phyloP scores from a whole-genome alignment of 2,797 vertebrate species.

The Clarias platycephalus region DNA sequence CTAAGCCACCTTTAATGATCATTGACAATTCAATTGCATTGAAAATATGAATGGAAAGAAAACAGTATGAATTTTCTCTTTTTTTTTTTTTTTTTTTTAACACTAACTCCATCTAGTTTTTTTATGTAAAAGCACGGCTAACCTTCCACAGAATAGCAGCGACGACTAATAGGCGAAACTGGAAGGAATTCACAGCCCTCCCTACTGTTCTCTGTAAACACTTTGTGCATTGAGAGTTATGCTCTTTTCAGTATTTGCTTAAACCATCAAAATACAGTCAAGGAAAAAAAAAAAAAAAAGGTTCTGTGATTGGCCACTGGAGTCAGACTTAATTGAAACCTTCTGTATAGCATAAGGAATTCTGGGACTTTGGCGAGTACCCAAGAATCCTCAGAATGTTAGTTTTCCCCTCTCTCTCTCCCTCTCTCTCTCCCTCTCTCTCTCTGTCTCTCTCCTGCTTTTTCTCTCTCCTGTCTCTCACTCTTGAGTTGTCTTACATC shows the following conservation, averaged over 20 bases:
- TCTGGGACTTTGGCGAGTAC: conserved; percentile 88
- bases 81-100: neutral
- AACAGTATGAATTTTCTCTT: neutral
- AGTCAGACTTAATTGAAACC: conserved; percentile 92
- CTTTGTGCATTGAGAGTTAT: conserved; percentile 70
- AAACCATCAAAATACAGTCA: conserved; percentile 75
- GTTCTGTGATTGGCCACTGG: conserved; percentile 78
- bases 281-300: conserved; percentile 71
- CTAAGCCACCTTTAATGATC: neutral
- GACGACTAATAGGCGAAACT: neutral
- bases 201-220: neutral
- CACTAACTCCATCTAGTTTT: neutral
- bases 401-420: conserved; percentile 54
- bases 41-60: neutral
- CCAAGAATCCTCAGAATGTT: conserved; percentile 96
- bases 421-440: conserved; percentile 31
- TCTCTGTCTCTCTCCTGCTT: conserved; percentile 33
- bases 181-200: neutral
- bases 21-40: neutral
- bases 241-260: conserved; percentile 70
- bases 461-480: conserved; percentile 21
- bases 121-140: neutral
- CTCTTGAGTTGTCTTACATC: conserved; percentile 87
- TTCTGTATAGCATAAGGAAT: conserved; percentile 90
- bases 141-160: neutral